A percentile compares a stretch with the other conserved stretches of the same genome.
These are phyloP conservation scores for Pseudonaja textilis DNA, from an alignment of 2,113 vertebrate species.

Conservation along the genomic window DNA sequence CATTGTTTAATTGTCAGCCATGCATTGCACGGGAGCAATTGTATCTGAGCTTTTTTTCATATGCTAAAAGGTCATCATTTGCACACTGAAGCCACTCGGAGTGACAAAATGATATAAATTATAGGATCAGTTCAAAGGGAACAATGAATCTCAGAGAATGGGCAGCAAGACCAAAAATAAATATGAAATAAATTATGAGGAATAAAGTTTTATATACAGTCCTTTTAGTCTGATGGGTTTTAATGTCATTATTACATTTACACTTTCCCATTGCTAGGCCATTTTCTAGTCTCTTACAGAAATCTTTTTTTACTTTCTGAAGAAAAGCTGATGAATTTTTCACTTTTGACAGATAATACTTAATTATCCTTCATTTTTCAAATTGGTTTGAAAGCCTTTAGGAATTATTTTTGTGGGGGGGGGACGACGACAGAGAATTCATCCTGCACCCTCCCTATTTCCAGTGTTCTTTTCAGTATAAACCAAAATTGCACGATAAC, in stretches of 20 bases:
- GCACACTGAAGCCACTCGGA: neutral
- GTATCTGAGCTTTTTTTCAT: neutral
- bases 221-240: neutral
- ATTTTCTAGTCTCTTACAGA: neutral
- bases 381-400: neutral
- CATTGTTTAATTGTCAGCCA: neutral
- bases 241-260: neutral
- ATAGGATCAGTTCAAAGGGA: neutral
- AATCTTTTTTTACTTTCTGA: neutral
- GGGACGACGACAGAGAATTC: neutral
- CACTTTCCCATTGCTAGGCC: neutral
- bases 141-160: neutral
- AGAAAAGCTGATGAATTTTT: neutral
- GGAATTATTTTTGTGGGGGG: neutral
- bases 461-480: neutral
- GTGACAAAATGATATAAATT: neutral
- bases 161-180: neutral
- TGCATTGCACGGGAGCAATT: neutral
- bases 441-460: neutral
- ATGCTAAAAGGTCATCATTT: neutral
- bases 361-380: neutral
- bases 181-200: neutral
- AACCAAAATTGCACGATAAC: neutral
- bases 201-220: neutral
- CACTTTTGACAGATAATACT: neutral